phyloP scores from a whole-genome alignment of 2,888 invertebrate species.

The Halocaridina rubra region DNA sequence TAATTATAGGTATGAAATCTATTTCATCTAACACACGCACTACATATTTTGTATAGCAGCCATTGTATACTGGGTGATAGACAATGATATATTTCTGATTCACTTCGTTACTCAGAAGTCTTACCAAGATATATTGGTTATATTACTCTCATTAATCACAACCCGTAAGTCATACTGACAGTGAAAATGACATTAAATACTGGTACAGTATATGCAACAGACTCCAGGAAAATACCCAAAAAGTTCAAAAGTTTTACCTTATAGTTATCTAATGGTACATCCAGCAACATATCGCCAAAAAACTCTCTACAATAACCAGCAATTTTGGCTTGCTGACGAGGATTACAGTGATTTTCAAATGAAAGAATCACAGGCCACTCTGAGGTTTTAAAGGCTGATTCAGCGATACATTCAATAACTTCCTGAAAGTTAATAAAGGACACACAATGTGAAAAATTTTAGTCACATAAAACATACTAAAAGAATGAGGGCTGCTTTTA shows the following conservation, averaged over 20 bases:
- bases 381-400: slow-evolving; percentile 98
- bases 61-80: not conserved
- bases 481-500: too few relatives aligned
- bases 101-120: too few relatives aligned
- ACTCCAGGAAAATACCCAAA: too few relatives aligned
- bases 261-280: slow-evolving; percentile 85
- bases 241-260: slow-evolving; percentile 76
- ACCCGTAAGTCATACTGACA: not conserved
- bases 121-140: too few relatives aligned
- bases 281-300: slow-evolving; percentile 93
- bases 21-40: too few relatives aligned
- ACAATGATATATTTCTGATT: too few relatives aligned
- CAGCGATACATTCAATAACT: slow-evolving; percentile 96
- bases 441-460: too few relatives aligned
- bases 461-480: not conserved
- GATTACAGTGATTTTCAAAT: slow-evolving; percentile 98
- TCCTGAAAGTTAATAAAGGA: slow-evolving; percentile 73
- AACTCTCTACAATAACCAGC: slow-evolving; percentile 95
- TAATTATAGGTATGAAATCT: too few relatives aligned
- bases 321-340: slow-evolving; percentile 95
- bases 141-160: too few relatives aligned
- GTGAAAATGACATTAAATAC: not conserved
- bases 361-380: slow-evolving; percentile 95
- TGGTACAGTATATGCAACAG: too few relatives aligned
- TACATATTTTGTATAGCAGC: not conserved